Percentiles rank a stretch among this genome's conserved stretches.
Conservation (phyloP, 2,113 vertebrate species). For the Trachemys scripta region DNA sequence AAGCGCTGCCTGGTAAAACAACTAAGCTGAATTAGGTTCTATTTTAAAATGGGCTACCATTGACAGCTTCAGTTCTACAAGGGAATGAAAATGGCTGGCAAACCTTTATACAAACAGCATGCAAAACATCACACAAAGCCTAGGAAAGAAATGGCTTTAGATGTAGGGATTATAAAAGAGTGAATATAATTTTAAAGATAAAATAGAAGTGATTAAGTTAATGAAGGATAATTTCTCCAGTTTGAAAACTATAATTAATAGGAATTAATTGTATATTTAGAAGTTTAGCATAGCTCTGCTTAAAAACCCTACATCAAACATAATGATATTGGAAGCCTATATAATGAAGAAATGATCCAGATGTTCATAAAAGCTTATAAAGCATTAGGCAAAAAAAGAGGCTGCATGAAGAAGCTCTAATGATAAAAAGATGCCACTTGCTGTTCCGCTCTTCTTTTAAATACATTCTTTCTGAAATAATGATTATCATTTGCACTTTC, state of each 20-base stretch:
- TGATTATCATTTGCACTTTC: conserved; percentile 83
- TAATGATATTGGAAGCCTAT: conserved; percentile 63
- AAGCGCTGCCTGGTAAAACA: conserved; percentile 44
- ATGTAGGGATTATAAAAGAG: conserved; percentile 72
- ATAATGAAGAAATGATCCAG: conserved; percentile 79
- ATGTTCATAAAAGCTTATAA: conserved; percentile 75
- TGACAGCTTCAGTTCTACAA: conserved; percentile 21
- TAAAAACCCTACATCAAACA: conserved; percentile 63
- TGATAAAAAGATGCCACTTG: conserved; percentile 81
- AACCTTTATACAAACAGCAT: conserved; percentile 52
- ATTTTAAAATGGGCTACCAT: conserved; percentile 32
- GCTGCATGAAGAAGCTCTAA: conserved; percentile 68
- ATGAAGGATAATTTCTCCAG: conserved; percentile 80
- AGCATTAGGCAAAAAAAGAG: conserved; percentile 60
- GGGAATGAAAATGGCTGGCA: conserved; percentile 51
- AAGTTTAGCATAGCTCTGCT: conserved; percentile 64
- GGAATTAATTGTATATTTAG: conserved; percentile 82
- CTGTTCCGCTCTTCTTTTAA: conserved; percentile 81
- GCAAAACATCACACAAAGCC: conserved; percentile 49
- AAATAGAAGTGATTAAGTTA: conserved; percentile 81
- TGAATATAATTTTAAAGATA: conserved; percentile 77
- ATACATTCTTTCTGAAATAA: conserved; percentile 80
- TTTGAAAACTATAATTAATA: conserved; percentile 84
- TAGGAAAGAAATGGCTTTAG: conserved; percentile 61
- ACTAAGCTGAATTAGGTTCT: conserved; percentile 37